phyloP scores from a whole-genome alignment of 2,888 invertebrate species.

The Leptopilina drosophilae region DNA sequence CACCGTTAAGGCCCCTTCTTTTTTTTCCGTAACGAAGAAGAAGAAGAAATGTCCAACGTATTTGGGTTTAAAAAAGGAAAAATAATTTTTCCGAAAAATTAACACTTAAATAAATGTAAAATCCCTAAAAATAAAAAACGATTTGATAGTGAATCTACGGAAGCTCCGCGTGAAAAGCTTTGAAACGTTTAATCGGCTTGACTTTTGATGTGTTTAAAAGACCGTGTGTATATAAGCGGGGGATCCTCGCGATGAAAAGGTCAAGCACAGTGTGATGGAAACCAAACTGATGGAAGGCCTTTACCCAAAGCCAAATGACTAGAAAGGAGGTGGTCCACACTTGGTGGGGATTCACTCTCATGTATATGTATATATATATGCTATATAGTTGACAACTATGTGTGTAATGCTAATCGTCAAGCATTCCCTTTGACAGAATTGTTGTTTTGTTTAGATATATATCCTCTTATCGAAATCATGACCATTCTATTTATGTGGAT shows the following conservation, averaged over 20 bases:
- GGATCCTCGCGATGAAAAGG: constrained; percentile 62
- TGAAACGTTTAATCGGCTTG: constrained; percentile 30
- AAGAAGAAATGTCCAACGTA: constrained; percentile 23
- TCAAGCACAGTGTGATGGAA: constrained; percentile 62
- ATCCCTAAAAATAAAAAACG: too few species aligned
- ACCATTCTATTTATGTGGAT: background rate
- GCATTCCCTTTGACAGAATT: constrained; percentile 2
- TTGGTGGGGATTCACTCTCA: constrained; percentile 45
- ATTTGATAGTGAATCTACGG: background rate
- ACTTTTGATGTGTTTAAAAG: constrained; percentile 6
- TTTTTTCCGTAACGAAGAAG: constrained; percentile 29
- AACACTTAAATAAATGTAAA: too few species aligned
- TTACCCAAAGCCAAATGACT: constrained; percentile 48
- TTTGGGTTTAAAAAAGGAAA: background rate
- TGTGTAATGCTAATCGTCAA: constrained; percentile 38
- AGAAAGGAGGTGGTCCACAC: constrained; percentile 48
- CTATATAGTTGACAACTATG: too few species aligned
- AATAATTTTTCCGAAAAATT: background rate
- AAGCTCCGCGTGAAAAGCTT: constrained; percentile 37
- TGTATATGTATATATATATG: too few species aligned
- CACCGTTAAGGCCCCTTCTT: constrained; percentile 49
- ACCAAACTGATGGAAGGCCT: constrained; percentile 49
- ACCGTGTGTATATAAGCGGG: constrained; percentile 14
- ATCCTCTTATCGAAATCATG: constrained; percentile 19
- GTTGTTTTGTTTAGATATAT: background rate